phyloP scores from a whole-genome alignment of 2,888 invertebrate species.

The Mythimna ferrago region DNA sequence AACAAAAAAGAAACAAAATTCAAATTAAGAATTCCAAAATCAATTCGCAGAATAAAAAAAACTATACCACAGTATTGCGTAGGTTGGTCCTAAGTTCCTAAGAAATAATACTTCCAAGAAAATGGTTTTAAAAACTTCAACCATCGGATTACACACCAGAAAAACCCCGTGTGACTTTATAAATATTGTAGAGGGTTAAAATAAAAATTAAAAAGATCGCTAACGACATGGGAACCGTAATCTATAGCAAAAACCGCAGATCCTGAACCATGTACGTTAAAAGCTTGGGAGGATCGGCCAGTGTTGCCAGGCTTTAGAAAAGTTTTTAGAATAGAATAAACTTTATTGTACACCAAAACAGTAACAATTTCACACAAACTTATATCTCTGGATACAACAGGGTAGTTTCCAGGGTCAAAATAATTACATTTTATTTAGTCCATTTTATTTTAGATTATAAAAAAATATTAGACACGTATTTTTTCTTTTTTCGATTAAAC shows the following conservation, averaged over 20 bases:
- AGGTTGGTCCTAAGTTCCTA: slow-evolving; percentile 16
- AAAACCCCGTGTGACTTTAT: slow-evolving; percentile 69
- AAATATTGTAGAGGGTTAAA: slow-evolving; percentile 44
- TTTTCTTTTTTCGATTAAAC: too few species aligned
- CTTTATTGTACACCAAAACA: too few species aligned
- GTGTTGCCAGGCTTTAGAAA: slow-evolving; percentile 52
- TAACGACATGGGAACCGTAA: slow-evolving; percentile 81
- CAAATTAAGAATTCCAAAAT: slow-evolving; percentile 25
- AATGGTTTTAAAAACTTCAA: slow-evolving; percentile 32
- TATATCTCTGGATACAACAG: too few species aligned
- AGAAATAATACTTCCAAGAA: slow-evolving; percentile 43
- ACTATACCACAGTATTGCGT: slow-evolving; percentile 16
- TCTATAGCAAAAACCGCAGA: slow-evolving; percentile 83
- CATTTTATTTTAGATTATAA: too few species aligned
- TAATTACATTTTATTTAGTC: too few species aligned
- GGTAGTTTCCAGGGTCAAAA: too few species aligned
- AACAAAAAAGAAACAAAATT: background rate
- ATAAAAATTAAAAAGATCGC: slow-evolving; percentile 60
- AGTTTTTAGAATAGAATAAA: too few species aligned
- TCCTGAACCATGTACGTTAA: slow-evolving; percentile 71
- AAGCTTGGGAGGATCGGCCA: slow-evolving; percentile 56
- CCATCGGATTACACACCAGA: slow-evolving; percentile 50
- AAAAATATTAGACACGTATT: too few species aligned
- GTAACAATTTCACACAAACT: too few species aligned
- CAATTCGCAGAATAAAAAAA: slow-evolving; percentile 36